These are phyloP conservation scores for Panagrolaimus sp. DNA, from an alignment of 1,140 invertebrate genomes.

Conservation along the genomic window DNA sequence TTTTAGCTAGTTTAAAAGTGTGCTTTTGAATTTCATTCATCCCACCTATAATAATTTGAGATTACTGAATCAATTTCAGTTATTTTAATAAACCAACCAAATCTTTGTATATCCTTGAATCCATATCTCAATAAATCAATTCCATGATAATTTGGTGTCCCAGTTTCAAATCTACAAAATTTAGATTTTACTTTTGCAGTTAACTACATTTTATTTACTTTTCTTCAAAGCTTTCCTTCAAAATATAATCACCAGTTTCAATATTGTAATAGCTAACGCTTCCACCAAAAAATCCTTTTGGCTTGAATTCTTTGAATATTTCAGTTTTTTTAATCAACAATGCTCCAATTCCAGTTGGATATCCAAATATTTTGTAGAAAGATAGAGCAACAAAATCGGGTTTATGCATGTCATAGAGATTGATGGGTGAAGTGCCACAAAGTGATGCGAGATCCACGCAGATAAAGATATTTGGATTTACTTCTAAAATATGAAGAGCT, in stretches of 20 bases:
- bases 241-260: slow-evolving; percentile 13
- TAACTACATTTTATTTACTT: slow-evolving; percentile 14
- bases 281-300: slow-evolving; percentile 74
- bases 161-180: slow-evolving; percentile 85
- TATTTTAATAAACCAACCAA: slow-evolving; percentile 57
- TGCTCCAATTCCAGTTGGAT: slow-evolving; percentile 80
- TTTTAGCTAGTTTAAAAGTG: slow-evolving; percentile 71
- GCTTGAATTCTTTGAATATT: slow-evolving; percentile 66
- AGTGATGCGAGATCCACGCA: slow-evolving; percentile 78
- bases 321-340: slow-evolving; percentile 69
- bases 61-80: too few species aligned
- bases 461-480: slow-evolving; percentile 68
- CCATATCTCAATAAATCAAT: slow-evolving; percentile 76
- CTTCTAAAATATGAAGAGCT: slow-evolving; percentile 41
- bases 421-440: slow-evolving; percentile 72
- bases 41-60: slow-evolving; percentile 62
- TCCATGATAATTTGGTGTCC: slow-evolving; percentile 78
- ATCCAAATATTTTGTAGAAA: slow-evolving; percentile 97
- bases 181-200: slow-evolving; percentile 12
- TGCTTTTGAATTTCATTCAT: slow-evolving; percentile 70
- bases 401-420: slow-evolving; percentile 68
- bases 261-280: slow-evolving; percentile 45
- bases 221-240: slow-evolving; percentile 21
- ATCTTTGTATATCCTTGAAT: slow-evolving; percentile 66
- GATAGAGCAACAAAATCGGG: slow-evolving; percentile 83